Base-by-base conservation (phyloP, 92 coral and sea anemone genomes). In the Phenganax stokvisi region DNA sequence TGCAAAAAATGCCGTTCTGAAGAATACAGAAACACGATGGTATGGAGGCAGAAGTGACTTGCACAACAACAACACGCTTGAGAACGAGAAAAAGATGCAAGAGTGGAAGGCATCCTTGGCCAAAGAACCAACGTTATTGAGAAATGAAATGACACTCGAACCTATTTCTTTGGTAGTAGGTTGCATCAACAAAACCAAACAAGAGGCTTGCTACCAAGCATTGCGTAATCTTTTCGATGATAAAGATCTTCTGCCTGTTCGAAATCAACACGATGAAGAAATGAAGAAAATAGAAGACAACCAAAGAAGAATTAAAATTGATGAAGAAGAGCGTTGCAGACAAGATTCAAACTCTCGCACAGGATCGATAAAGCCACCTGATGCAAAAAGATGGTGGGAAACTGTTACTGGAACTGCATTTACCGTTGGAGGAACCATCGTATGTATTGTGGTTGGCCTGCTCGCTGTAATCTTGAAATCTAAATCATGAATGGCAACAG, bases 41-140 rank as follows among this genome's bases (percentile, higher is more conserved):
- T 10, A 57, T 58, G 81, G 81, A 57, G 81, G 81, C 1, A 30
- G 59, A 37, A 61, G 69, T 59, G 54, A 76, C 57, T 69, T 76
- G 17, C 81, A 76, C 57, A 44, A 12, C 0, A 57, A 30, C 9
- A 52, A 59, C 44, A 76, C 70, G 31, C 31, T 76, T 25, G 17
- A 7, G 20, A 25, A 30, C 16, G 69, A 51, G 30, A 54, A 76
- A 31, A 31, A 57, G 56, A 20, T 76, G 70, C 70, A 10, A 8
- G n/a, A 20, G 59, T 76, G 81, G 81, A 31, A 76, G 16, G 54
- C 57, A 47, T 76, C 81, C 64, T 47, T 76, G 37, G 8, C 67
- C 27, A 64, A 12, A 57, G 67, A 76, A 25, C 81, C 81, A 57
- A 25, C 71, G 7, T 13, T 76, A 12, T 64, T 76, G 25, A 27